A percentile compares a stretch with the other conserved stretches of the same genome.
These are phyloP conservation scores for Xiphophorus hellerii DNA, from an alignment of 2,113 vertebrate species.

Conservation along the genomic window DNA sequence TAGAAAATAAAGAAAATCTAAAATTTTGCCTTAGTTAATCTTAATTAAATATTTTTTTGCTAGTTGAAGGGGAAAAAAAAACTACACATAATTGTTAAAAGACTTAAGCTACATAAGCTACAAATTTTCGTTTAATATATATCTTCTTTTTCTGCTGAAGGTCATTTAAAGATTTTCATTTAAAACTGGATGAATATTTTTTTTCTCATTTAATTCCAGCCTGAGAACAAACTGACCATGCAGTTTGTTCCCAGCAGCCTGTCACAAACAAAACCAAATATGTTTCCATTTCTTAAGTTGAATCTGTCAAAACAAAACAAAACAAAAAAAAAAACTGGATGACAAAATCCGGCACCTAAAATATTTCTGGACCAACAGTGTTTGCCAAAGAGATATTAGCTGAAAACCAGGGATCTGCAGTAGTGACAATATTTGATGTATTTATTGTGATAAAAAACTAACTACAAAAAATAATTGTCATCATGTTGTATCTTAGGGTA, in stretches of 20 bases:
- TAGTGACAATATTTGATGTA: neutral
- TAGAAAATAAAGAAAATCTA: neutral
- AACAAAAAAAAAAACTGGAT: no score
- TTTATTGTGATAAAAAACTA: neutral
- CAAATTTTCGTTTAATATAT: neutral
- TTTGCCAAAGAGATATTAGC: no score
- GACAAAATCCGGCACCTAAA: no score
- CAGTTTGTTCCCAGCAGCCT: neutral
- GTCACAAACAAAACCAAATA: neutral
- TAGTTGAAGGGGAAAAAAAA: neutral
- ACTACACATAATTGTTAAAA: neutral
- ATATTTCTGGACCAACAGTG: no score
- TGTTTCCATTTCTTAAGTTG: neutral
- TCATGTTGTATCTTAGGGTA: no score
- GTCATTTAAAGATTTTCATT: neutral
- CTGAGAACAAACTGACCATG: neutral
- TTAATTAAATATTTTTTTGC: neutral
- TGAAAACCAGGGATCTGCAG: no score
- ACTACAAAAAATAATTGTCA: no score
- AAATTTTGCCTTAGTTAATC: neutral
- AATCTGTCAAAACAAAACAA: no score
- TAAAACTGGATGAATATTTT: neutral
- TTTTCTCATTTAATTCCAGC: neutral
- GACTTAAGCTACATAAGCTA: no score
- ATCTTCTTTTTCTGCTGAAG: neutral